These are phyloP conservation scores for Crotalus viridis DNA, from an alignment of 2,113 vertebrate genomes.

Conservation along the genomic window DNA sequence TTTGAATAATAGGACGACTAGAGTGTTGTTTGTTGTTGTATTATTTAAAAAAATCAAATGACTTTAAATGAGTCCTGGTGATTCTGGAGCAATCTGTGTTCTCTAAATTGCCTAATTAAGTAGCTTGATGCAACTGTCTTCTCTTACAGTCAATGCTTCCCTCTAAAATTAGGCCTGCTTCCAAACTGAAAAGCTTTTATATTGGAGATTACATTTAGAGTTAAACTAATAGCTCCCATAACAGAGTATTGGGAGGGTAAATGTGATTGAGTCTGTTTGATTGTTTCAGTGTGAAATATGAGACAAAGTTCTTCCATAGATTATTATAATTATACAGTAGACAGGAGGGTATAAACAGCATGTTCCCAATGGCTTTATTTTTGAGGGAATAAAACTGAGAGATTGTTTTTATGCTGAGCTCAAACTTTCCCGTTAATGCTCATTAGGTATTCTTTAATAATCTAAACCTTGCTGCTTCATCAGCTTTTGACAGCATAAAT, in stretches of 20 bases:
- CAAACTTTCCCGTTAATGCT: background rate
- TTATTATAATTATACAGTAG: background rate
- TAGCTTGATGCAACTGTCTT: background rate
- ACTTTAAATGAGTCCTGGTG: background rate
- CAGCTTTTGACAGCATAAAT: background rate
- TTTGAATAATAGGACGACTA: background rate
- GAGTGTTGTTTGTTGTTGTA: background rate
- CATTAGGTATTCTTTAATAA: background rate
- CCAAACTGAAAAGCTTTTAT: constrained; percentile 3
- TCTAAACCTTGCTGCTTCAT: background rate
- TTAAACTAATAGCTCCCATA: background rate
- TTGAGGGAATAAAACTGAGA: background rate
- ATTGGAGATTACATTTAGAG: background rate
- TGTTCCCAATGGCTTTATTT: background rate
- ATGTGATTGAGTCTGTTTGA: background rate
- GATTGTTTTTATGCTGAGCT: background rate
- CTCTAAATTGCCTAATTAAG: background rate
- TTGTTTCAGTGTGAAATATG: background rate
- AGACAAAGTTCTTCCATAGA: background rate
- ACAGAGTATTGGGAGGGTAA: background rate
- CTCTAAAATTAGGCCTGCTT: background rate
- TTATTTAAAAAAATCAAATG: background rate
- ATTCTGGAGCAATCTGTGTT: background rate
- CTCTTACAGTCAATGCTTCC: background rate
- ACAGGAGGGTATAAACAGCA: background rate